These are phyloP conservation scores for Rana temporaria DNA, from an alignment of 2,113 vertebrate species.

Conservation along the genomic window DNA sequence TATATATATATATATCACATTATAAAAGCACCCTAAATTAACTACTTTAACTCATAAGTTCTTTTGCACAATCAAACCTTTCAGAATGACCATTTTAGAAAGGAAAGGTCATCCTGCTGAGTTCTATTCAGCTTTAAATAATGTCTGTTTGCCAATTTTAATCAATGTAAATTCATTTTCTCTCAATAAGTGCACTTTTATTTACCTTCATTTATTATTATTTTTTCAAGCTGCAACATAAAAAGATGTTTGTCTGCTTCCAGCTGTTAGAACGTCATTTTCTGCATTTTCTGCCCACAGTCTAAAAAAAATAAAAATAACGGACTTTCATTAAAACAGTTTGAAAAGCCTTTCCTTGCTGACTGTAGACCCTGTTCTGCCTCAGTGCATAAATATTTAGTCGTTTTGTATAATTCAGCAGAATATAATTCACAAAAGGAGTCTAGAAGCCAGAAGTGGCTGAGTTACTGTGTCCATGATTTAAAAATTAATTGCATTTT, in stretches of 20 bases:
- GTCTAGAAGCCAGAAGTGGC: background rate
- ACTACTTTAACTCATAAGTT: no score
- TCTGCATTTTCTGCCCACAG: background rate
- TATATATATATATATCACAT: no score
- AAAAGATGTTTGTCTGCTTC: background rate
- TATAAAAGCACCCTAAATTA: no score
- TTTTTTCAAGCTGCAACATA: background rate
- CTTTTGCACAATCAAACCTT: no score
- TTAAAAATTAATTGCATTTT: conserved; percentile 16
- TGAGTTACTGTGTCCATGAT: background rate
- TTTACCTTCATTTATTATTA: no score
- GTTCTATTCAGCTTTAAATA: no score
- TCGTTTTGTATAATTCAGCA: background rate
- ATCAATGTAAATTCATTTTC: no score
- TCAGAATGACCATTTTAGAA: no score
- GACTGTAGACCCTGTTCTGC: background rate
- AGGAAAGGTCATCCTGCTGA: no score
- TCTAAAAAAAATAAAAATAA: background rate
- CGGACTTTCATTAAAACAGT: background rate
- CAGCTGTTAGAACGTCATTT: background rate
- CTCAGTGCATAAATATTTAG: conserved; percentile 21
- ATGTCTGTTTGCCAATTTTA: no score
- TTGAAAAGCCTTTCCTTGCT: background rate
- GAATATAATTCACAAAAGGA: conserved; percentile 7
- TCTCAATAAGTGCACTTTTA: no score